Conservation (phyloP, 1,140 invertebrate species). For the Drosophila kurseongensis region DNA sequence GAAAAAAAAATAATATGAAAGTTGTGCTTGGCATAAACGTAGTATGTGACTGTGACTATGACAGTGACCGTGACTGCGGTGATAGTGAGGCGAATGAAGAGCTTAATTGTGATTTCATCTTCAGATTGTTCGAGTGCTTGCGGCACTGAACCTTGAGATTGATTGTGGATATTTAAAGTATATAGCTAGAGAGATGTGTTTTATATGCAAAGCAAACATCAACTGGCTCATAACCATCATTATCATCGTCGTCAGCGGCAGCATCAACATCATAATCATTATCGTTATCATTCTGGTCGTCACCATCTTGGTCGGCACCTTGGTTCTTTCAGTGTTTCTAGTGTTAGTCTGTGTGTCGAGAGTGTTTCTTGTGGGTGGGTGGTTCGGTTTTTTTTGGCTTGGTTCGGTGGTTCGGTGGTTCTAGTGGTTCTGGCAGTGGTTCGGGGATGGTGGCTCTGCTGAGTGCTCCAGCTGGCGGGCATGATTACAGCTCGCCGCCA, state of each 20-base stretch:
- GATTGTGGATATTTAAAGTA: conserved; percentile 41
- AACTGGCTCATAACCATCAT: conserved; percentile 19
- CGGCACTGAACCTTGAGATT: conserved; percentile 29
- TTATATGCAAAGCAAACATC: conserved; percentile 45
- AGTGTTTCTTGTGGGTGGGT: conserved; percentile 19
- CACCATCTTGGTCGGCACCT: conserved; percentile 27
- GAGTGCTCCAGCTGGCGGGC: conserved; percentile 47
- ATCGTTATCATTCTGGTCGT: conserved; percentile 6
- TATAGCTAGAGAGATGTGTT: conserved; percentile 27
- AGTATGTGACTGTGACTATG: conserved; percentile 33
- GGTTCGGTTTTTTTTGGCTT: conserved; percentile 25
- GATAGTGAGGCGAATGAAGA: conserved; percentile 46
- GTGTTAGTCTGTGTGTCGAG: conserved; percentile 11
- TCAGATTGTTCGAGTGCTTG: conserved; percentile 38
- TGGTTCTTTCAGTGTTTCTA: conserved; percentile 28
- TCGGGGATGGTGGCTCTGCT: conserved; percentile 39
- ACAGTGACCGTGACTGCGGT: conserved; percentile 36
- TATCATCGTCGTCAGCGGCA: background rate
- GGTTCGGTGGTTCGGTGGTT: conserved; percentile 26
- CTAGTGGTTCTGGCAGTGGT: conserved; percentile 17
- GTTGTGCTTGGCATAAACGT: conserved; percentile 11
- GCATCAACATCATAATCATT: conserved; percentile 14
- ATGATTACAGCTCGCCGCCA: conserved; percentile 44
- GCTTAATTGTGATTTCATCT: conserved; percentile 48
- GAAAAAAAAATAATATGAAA: background rate